Evolutionary conservation across 2,888 invertebrate genomes (phyloP).

Genomic region (Anagyrus pseudococci): DNA sequence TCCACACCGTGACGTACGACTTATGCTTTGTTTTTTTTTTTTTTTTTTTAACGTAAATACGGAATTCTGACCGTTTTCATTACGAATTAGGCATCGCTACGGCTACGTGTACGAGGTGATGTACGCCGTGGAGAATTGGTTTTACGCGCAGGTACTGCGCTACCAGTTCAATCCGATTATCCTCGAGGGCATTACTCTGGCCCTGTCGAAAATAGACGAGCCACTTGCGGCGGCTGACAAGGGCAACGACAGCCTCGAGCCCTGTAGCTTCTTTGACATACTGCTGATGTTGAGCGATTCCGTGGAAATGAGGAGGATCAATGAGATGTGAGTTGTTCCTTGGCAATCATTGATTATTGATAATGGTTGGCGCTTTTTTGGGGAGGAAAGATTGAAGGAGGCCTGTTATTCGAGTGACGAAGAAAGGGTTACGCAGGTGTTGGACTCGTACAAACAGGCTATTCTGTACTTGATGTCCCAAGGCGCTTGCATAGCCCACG

Average conservation of each 20-base stretch:
- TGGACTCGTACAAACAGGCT: slow-evolving; percentile 41
- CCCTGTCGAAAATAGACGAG: not conserved
- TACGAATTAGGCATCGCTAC: too few species aligned
- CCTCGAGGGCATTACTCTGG: slow-evolving; percentile 38
- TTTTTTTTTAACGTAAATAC: too few species aligned
- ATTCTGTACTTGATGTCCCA: slow-evolving; percentile 50
- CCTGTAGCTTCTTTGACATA: slow-evolving; percentile 9
- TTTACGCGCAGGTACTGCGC: slow-evolving; percentile 49
- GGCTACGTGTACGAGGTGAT: too few species aligned
- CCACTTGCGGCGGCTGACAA: not conserved
- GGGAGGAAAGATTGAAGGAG: too few species aligned
- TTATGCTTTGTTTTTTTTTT: too few species aligned
- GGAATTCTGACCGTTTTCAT: too few species aligned
- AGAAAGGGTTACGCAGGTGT: not conserved
- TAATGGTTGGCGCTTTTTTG: too few species aligned
- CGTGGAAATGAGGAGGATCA: not conserved
- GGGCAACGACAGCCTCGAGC: not conserved
- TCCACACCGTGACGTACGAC: too few species aligned
- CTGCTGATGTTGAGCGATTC: not conserved
- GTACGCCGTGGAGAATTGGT: slow-evolving; percentile 61
- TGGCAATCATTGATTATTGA: too few species aligned
- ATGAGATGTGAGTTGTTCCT: not conserved
- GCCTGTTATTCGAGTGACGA: too few species aligned
- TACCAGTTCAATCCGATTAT: slow-evolving; percentile 46
- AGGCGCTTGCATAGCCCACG: slow-evolving; percentile 58